phyloP scores from a whole-genome alignment of 2,888 invertebrate species.

The Ferdinandea cuprea region DNA sequence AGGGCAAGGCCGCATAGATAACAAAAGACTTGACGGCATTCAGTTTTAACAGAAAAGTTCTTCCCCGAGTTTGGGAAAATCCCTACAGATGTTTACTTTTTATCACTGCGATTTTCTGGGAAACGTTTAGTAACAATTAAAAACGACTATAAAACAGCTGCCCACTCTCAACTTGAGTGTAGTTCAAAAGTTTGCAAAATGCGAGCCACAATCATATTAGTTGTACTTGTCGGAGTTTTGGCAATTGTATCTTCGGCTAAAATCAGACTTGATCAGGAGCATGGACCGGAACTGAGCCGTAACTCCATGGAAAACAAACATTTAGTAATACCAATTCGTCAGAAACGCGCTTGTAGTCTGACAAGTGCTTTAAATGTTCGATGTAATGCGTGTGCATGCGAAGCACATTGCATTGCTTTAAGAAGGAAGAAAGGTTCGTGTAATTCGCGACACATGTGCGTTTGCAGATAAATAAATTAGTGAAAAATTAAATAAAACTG shows the following conservation, averaged over 20 bases:
- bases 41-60: not conserved
- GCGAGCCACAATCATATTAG: not conserved
- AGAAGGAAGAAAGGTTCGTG: constrained; percentile 11
- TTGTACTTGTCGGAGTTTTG: not conserved
- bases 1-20: not conserved
- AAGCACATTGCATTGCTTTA: constrained; percentile 29
- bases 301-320: too few relatives aligned
- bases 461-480: constrained; percentile 22
- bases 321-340: not conserved
- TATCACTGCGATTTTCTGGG: not conserved
- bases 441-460: constrained; percentile 6
- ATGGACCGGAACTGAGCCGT: not conserved
- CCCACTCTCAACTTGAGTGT: not conserved
- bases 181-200: constrained; percentile 10
- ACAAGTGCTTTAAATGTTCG: not conserved
- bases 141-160: not conserved
- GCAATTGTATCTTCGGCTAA: not conserved
- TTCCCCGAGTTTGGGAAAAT: not conserved
- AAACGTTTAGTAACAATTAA: not conserved
- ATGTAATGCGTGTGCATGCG: constrained; percentile 25
- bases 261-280: not conserved
- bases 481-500: not conserved
- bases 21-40: not conserved
- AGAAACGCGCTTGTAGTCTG: constrained; percentile 19
- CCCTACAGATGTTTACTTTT: not conserved